Base-by-base conservation (phyloP, 2,113 vertebrate genomes). In the Archocentrus centrarchus region DNA sequence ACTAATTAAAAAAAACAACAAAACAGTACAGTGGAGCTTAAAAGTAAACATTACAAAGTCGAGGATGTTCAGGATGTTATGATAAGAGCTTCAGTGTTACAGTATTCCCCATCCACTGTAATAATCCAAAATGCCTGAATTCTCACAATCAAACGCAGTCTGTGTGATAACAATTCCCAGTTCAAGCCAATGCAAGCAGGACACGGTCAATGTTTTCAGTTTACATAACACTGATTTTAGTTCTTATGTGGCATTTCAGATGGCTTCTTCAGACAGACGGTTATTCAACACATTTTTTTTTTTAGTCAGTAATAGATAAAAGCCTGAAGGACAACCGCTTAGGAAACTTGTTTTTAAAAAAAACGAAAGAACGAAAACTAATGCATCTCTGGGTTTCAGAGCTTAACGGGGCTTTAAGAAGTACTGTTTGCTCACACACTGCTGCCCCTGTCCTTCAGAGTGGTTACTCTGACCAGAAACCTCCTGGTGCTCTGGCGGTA, bases 401-500 rank as follows among this genome's bases (percentile, higher is more conserved):
- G 11, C 17, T 53, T n/a, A 79, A 24, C 6, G 11, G 27, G 24
- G 50, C 59, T 80, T 60, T 15, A 15, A 50, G 32, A 37, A 53
- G 47, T 18, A 3, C 5, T 35, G 15, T 18, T 44, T 11, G 8
- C 41, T 95, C 87, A 92, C n/a, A 78, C 89, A 1, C 13, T 61
- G 66, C 75, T 66, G 13, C 77, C 78, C 90, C 93, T 87, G 85
- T 85, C 95, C 77, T 94, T 96, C 22, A 95, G 94, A 41, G 94
- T 94, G 59, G 95, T 97, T 86, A 98, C 81, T 88, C 92, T 98
- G 75, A 95, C 95, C 0, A 99, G 5, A 0, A 99, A 93, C 50
- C 90, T 94, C 0, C 93, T 95, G 0, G 98, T 98, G 88, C 96
- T 96, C 81, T 70, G 93, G 0, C 97, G 96, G 81, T 98, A 97